Evolutionary conservation across 2,888 invertebrate genomes (phyloP).

Genomic region (Andrena dorsata): DNA sequence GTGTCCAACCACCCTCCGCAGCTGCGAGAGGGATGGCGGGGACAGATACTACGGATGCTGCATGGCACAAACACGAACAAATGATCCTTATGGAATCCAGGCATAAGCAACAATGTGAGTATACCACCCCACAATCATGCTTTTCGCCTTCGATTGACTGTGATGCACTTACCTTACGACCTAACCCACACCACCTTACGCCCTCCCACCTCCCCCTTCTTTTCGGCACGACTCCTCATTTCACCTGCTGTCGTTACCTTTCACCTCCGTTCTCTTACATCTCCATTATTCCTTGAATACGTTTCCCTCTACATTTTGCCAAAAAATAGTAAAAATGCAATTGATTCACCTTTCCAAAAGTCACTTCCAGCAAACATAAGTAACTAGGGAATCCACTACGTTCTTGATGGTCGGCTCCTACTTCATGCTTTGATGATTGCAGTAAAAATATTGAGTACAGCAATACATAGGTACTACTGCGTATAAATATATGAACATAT

Average conservation of each 20-base stretch:
- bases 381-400: not conserved
- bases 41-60: constrained; percentile 84
- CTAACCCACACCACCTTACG: not conserved
- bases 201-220: not conserved
- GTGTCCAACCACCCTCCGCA: constrained; percentile 82
- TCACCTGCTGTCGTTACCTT: not conserved
- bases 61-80: constrained; percentile 84
- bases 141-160: not conserved
- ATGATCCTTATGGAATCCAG: constrained; percentile 85
- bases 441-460: not conserved
- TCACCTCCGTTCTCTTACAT: not conserved
- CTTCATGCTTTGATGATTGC: not conserved
- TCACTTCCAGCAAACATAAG: not conserved
- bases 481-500: not conserved
- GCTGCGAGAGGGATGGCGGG: constrained; percentile 81
- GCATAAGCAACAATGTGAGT: constrained; percentile 84
- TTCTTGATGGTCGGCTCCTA: not conserved
- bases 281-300: not conserved
- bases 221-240: not conserved
- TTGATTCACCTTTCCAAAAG: not conserved
- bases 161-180: too few species aligned
- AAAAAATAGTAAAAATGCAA: not conserved
- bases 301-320: not conserved
- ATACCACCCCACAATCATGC: constrained; percentile 41
- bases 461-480: too few species aligned